Base-by-base conservation (phyloP, 2,113 vertebrate species). In the Malurus alboscapulatus region DNA sequence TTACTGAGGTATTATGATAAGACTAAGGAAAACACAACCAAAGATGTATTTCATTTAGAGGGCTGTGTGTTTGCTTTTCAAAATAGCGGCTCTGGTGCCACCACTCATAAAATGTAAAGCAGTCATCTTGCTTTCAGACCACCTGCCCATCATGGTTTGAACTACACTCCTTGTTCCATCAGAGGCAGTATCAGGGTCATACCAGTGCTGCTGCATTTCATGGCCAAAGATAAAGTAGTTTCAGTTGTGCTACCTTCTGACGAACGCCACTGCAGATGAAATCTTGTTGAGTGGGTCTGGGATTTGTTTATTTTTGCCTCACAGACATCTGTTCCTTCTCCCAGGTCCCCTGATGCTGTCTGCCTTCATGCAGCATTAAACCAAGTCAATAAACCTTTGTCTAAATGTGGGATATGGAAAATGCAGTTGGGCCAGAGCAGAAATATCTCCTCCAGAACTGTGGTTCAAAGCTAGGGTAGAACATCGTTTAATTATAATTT, bases 1-100 rank as follows among this genome's bases (percentile, higher is more conserved):
- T 96, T 97, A 96, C 79, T 77, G 92, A 90, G 63, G 67, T 85
- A 96, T 96, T 97, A 95, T 90, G 94, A 96, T 96, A 95, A 95
- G 93, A 92, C 89, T 69, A 90, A 94, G 71, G 66, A 88, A 89
- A 95, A 93, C 88, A 93, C 86, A 92, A 67, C 59, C 51, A 73
- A 96, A 96, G 92, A 88, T 92, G 85, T 90, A 84, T 94, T 96
- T 91, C 58, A 93, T 95, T 95, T 96, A 86, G 42, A 88, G 20
- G 40, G 40, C 27, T 92, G 53, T 84, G 66, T 92, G 84, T 87
- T 88, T 95, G 65, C 79, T 94, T 96, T 92, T 67, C 92, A 83
- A 90, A 93, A 83, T 9, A 92, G 59, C 57, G 54, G 71, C 16
- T 94, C 79, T 89, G 57, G 75, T 92, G 82, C 84, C 72, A 92